Evolutionary conservation across 2,797 vertebrate genomes (phyloP), one percentile per base, ranked within the genome.

Genomic region (Amblyopsis hoosieri): DNA sequence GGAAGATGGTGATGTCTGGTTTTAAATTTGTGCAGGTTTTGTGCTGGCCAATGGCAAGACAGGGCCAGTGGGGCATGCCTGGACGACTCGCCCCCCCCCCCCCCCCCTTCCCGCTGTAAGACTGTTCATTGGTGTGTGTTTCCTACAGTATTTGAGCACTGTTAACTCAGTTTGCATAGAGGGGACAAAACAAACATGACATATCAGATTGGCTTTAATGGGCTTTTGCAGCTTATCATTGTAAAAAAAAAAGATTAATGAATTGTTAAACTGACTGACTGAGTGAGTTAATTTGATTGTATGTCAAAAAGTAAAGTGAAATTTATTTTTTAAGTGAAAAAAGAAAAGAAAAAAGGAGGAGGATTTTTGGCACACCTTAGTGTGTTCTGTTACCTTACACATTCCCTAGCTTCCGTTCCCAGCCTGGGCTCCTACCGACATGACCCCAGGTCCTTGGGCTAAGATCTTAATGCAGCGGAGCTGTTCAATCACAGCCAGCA

Each of bases 11-110:
- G 42, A 49, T 29, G 57, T 67, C 81, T 82, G 78, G 80, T 84
- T 92, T 88, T 91, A 92, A 90, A 78, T 75, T 72, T 78, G 74
- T 86, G 78, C 54, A 65, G 51, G 55, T 85, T 89, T 61, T 12
- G 7, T 58, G 64, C 73, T 70, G 83, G 67, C 92, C 90, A 90
- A 91, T 92, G 91, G 91, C 82, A 86, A 37, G 70, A 80, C 64
- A 85, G 83, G 80, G 83, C 75, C 75, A 79, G 69, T 55, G 72
- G 66, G 68, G 75, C 37, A 53, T 0, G 48, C 12, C 58, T 66
- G 33, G 77, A 78, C 74, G 68, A 90, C 92, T 86, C 89, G 89
- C 90, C 85, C 62, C 60, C 11, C 11, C 74, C 80, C 84, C 84
- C 83, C 83, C 33, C 62, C 1, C 33, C 88, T 80, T 83, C 84